Evolutionary conservation across 1,140 invertebrate species (phyloP).

Genomic region (Ceratina calcarata): DNA sequence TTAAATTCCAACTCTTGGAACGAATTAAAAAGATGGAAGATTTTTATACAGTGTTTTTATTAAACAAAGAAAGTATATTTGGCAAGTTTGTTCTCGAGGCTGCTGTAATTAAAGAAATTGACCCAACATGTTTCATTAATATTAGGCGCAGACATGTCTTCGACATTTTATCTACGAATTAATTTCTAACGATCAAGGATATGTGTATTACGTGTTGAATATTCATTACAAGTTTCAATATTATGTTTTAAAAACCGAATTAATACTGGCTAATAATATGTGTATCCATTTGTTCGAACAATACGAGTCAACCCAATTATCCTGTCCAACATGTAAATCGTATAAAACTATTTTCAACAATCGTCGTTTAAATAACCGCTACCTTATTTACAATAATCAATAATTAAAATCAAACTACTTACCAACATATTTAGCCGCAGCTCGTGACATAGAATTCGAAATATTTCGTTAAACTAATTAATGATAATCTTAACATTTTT

Average conservation of each 20-base stretch:
- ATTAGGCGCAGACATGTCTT: constrained; percentile 13
- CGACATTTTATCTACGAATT: constrained; percentile 13
- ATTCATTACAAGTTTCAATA: constrained; percentile 8
- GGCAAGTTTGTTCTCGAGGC: no score
- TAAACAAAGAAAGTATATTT: no score
- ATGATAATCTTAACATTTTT: background rate
- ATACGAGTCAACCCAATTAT: constrained; percentile 6
- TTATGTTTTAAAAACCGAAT: background rate
- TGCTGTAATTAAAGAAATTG: background rate
- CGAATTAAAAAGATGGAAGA: no score
- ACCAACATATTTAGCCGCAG: background rate
- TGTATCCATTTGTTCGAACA: background rate
- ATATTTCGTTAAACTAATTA: constrained; percentile 1
- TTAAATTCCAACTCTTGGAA: background rate
- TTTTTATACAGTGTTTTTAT: no score
- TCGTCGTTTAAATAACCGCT: background rate
- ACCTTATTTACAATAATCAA: constrained; percentile 24
- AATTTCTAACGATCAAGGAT: constrained; percentile 31
- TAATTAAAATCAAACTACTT: constrained; percentile 2
- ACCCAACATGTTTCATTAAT: constrained; percentile 1
- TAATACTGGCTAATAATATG: constrained; percentile 31
- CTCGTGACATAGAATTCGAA: background rate
- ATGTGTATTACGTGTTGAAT: constrained; percentile 12
- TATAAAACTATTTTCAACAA: background rate
- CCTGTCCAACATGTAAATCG: background rate